These are phyloP conservation scores for Caenorhabditis auriculariae DNA, from an alignment of 2,888 invertebrate genomes.

Conservation along the genomic window DNA sequence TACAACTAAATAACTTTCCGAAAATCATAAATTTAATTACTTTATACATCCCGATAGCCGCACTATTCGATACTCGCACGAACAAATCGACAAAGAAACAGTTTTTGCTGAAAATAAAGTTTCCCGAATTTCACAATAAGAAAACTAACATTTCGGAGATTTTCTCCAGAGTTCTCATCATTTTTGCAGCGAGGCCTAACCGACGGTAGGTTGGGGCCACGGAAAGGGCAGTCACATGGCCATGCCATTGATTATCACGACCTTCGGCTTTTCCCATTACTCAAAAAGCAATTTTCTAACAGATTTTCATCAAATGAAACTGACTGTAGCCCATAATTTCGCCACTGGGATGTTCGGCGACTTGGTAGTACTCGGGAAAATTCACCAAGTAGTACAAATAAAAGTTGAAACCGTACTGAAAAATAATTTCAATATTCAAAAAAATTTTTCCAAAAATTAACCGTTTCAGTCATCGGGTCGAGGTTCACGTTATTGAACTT, in stretches of 20 bases:
- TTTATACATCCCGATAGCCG: slow-evolving; percentile 95
- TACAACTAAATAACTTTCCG: not conserved
- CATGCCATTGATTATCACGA: slow-evolving; percentile 93
- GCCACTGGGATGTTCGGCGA: slow-evolving; percentile 90
- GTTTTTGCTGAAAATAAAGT: slow-evolving; percentile 77
- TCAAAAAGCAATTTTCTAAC: slow-evolving; percentile 65
- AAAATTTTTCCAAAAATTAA: slow-evolving; percentile 58
- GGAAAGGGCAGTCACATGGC: slow-evolving; percentile 95
- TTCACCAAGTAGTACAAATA: slow-evolving; percentile 95
- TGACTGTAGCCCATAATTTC: slow-evolving; percentile 98
- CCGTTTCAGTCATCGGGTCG: slow-evolving; percentile 93
- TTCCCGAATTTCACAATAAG: not conserved
- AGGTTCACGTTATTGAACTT: slow-evolving; percentile 72
- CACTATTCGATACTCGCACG: slow-evolving; percentile 93
- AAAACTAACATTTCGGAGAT: slow-evolving; percentile 79
- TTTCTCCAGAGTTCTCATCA: slow-evolving; percentile 92
- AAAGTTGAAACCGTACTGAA: slow-evolving; percentile 71
- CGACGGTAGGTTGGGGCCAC: slow-evolving; percentile 87
- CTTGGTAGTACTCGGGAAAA: slow-evolving; percentile 98
- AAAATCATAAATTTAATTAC: slow-evolving; percentile 60
- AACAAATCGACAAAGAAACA: slow-evolving; percentile 97
- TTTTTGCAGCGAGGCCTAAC: slow-evolving; percentile 83
- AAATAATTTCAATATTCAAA: slow-evolving; percentile 62
- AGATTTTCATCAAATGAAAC: slow-evolving; percentile 63
- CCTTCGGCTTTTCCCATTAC: slow-evolving; percentile 99